Base-by-base conservation (phyloP, 2,888 invertebrate genomes). In the Augiades crinisus region DNA sequence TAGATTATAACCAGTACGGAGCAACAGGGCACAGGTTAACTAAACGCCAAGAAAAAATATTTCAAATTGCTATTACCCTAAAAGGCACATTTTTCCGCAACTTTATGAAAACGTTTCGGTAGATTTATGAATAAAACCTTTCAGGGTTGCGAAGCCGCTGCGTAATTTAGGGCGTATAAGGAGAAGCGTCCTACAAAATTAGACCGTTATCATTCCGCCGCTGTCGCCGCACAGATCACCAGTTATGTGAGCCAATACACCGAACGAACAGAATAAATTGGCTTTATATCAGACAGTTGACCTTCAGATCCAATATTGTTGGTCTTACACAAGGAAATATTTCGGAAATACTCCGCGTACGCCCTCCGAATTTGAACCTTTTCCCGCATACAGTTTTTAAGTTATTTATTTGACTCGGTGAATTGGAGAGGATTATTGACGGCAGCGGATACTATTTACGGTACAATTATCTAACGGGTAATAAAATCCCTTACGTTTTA, bases 91-190 rank as follows among this genome's bases (percentile, higher is more conserved):
- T 85, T 81, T 78, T 72, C 71, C 70, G 69, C 67, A 80, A 83
- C 79, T 82, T 86, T 84, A 86, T 87, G 84, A 86, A 81, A 86
- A 83, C 77, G 81, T 81, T 82, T 66, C 75, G 71, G 72, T 79
- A 85, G 87, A 88, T 88, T 87, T 88, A 88, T 88, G 86, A 87
- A 87, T 86, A 84, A 87, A 87, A 87, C 87, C 86, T 88, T 86
- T 86, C 83, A 85, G 77, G 79, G 80, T 81, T 80, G 78, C 74
- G 80, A 70, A 71, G 68, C 81, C 79, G 76, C 78, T 78, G 77
- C 78, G 86, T 87, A 87, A 88, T 86, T 86, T 86, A 80, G 81
- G 72, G 77, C 78, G 75, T 80, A 74, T 71, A 75, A 73, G 75
- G 70, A 73, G 75, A 72, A 72, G 71, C 70, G 73, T 75, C 78